Evolutionary conservation across 2,113 vertebrate species (phyloP), one percentile per base, ranked within the genome.

Genomic region (Cromileptes altivelis): DNA sequence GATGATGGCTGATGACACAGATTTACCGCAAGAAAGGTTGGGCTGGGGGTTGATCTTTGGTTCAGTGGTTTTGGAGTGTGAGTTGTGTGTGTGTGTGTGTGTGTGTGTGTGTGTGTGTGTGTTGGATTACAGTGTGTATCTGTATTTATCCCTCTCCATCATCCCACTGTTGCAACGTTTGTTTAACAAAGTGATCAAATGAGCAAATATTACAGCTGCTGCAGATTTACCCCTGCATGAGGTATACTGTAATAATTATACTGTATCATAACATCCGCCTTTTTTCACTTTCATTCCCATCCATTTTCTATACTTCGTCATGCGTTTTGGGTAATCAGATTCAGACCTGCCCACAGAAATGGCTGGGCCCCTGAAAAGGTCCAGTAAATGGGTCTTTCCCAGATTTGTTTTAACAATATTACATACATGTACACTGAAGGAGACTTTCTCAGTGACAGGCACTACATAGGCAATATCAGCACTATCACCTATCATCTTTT

Each of bases 1-100:
- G 84, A 78, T 77, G 74, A 81, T 50, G 74, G 82, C 72, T 85
- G 73, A 76, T 84, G 80, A 84, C 89, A 85, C 78, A 79, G 81
- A 86, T 85, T 91, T 68, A 72, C 71, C 18, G 40, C 69, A 72
- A 84, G 84, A 85, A 80, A 89, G 55, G 72, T 8, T 25, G 62
- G 49, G 71, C 63, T 21, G 27, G n/a, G 33, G 72, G 68, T 56
- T 80, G 81, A 68, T 62, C 13, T 90, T 62, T 14, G 42, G 76
- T 80, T 89, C 45, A 50, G 27, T 37, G 17, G 52, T 75, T 84
- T 84, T 56, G 3, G 14, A 61, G 37, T 67, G 65, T 58, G 18
- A 68, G 69, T 45, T 23, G 5, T 57, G 49, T 53, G 40, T 58
- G 37, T 64, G 40, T 42, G 42, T 42, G 42, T 42, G 42, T 42